Evolutionary conservation across 2,113 vertebrate species (phyloP), one percentile per base, ranked within the genome.

Genomic region (Andinoacara biseriatus): DNA sequence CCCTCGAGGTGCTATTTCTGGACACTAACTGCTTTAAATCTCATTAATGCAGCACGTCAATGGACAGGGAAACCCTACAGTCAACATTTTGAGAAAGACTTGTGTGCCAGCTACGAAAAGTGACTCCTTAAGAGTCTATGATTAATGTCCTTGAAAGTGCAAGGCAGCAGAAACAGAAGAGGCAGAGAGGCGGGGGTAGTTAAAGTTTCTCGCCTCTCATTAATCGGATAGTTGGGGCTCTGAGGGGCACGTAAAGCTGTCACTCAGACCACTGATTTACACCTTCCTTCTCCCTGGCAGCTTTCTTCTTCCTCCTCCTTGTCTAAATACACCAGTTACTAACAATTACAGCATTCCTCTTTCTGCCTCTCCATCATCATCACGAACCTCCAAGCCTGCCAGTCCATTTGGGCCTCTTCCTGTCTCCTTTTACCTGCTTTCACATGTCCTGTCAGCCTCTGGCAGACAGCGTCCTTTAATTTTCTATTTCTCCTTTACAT

Each of bases 191-290:
- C 61, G 80, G 80, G 81, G 88, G 88, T 86, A 72, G 88, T 90
- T 89, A 87, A 82, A 87, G 88, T 92, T 94, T 89, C 89, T 89
- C 92, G 86, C 81, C 86, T 92, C 88, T 91, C 91, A 91, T 95
- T 94, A 91, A 93, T 90, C 78, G 86, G 86, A 92, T 92, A 90
- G 88, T 92, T 89, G 85, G 88, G 82, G 90, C 82, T 93, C 85
- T 58, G 49, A 88, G 91, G 85, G 87, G 57, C 80, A 67, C 82
- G 69, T 94, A 93, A 94, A 95, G 84, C 87, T 89, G 90, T 91
- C 87, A 61, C 86, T 93, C 91, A 92, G 81, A 58, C 67, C 7
- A 52, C 60, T 90, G 89, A 95, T 93, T 94, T 95, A 94, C 85
- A 86, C 87, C 85, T 78, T 85, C 78, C 83, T 81, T 72, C 72